Evolutionary conservation across 2,113 vertebrate genomes (phyloP).

Genomic region (Agelaius phoeniceus): DNA sequence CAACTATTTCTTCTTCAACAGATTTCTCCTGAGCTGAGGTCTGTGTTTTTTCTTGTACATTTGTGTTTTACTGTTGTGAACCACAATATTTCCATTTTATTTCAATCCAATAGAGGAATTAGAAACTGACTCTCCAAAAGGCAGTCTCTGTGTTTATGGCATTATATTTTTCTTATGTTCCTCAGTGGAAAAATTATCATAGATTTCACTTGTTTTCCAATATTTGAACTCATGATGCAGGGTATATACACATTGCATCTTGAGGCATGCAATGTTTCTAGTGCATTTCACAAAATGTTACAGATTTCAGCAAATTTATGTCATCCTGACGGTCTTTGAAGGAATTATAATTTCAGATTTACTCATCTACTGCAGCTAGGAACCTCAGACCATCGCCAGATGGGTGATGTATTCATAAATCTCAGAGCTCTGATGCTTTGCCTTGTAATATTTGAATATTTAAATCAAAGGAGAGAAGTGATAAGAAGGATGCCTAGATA

Average conservation of each 20-base stretch:
- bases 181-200: background rate
- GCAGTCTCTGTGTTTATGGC: background rate
- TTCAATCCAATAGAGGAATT: background rate
- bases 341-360: conserved; percentile 43
- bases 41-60: background rate
- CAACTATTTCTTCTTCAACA: background rate
- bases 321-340: background rate
- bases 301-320: background rate
- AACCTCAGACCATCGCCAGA: background rate
- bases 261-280: background rate
- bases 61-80: background rate
- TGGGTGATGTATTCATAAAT: background rate
- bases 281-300: background rate
- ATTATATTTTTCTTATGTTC: background rate
- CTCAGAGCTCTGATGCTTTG: background rate
- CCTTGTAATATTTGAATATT: background rate
- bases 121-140: background rate
- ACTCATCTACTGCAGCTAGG: background rate
- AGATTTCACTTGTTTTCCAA: background rate
- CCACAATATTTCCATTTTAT: background rate
- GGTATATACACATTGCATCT: background rate
- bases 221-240: background rate
- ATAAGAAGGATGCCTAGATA: background rate
- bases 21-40: background rate
- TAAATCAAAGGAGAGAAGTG: background rate